phyloP scores from a whole-genome alignment of 1,140 invertebrate genomes.

The Agrypnia vestita region DNA sequence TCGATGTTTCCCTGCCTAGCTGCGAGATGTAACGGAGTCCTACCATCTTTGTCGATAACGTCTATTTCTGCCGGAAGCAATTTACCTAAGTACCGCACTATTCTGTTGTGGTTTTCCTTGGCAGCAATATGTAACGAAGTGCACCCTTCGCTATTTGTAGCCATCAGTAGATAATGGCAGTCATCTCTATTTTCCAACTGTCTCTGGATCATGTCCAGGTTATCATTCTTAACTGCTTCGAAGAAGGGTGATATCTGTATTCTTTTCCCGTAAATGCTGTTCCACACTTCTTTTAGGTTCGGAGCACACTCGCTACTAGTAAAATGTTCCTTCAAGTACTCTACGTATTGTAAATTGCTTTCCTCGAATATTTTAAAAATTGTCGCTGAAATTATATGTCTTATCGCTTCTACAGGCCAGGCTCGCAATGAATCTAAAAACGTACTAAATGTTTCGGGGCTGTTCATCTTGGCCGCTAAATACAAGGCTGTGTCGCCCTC shows the following conservation, averaged over 20 bases:
- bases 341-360: too few species aligned
- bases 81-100: neutral
- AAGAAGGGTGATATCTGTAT: neutral
- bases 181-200: neutral
- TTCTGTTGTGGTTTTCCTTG: neutral
- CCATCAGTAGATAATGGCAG: neutral
- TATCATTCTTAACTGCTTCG: neutral
- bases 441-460: too few species aligned
- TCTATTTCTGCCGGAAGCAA: neutral
- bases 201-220: neutral
- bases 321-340: neutral
- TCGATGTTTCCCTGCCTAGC: neutral
- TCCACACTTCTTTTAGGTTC: neutral
- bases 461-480: neutral
- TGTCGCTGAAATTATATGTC: neutral
- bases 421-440: neutral
- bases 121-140: constrained; percentile 2
- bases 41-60: neutral
- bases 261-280: neutral
- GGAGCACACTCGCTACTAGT: neutral
- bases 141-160: neutral
- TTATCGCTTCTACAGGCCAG: neutral
- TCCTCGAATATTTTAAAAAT: neutral
- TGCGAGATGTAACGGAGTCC: neutral
- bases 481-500: neutral